Base-by-base conservation (phyloP, 1,140 invertebrate species). In the Odontomachus brunneus region DNA sequence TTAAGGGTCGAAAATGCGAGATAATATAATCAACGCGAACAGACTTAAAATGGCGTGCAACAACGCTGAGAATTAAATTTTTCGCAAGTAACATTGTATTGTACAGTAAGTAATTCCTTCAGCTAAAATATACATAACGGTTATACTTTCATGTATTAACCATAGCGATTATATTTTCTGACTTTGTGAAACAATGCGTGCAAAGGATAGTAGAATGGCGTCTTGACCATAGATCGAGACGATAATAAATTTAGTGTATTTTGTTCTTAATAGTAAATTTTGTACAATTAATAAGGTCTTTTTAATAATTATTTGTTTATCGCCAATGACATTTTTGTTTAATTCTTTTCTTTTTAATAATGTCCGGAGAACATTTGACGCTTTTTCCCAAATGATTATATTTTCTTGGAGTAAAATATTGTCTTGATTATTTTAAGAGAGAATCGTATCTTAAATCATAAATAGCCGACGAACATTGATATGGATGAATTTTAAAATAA, bases 381-480 rank as follows among this genome's bases (percentile, higher is more conserved):
- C n/a, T n/a, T 57, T 73, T 11, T 17, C 14, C 4, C 14, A 3
- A n/a, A n/a, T n/a, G 9, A 26, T 55, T 55, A 19, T 14, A 1
- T 22, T 14, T 55, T 55, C n/a, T 33, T 15, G 2, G 15, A 19
- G 12, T 38, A 15, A 57, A 24, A 49, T 48, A 73, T 26, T 7
- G 4, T 26, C 3, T 9, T n/a, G n/a, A n/a, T n/a, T n/a, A n/a
- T n/a, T n/a, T n/a, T n/a, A n/a, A n/a, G n/a, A n/a, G n/a, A 49
- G 38, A 75, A 51, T 33, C n/a, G 29, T 26, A 51, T 65, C 44
- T 65, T 60, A 26, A 60, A 59, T 73, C 44, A 59, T 19, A 44
- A 17, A 51, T n/a, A 12, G 3, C 4, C 12, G 33, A 12, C 22
- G n/a, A 57, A 62, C 14, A 22, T 63, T 7, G n/a, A 75, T n/a